Conservation (phyloP, 2,888 invertebrate species). For the Plusia festucae region DNA sequence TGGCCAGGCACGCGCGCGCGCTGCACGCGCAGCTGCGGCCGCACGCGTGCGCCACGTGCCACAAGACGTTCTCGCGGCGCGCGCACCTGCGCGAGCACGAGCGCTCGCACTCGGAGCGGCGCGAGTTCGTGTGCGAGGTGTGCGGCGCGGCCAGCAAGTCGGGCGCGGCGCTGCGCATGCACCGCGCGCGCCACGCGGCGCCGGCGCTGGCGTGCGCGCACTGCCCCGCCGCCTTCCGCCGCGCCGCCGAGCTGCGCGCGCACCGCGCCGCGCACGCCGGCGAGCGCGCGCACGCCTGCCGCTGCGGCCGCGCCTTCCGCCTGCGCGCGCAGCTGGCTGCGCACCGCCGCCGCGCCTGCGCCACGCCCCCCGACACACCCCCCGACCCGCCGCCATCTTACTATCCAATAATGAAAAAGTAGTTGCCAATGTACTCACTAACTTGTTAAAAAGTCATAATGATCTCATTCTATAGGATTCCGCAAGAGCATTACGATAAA, state of each 20-base stretch:
- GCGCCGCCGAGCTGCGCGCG: constrained; percentile 86
- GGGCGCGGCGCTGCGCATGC: constrained; percentile 85
- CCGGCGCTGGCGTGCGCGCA: constrained; percentile 78
- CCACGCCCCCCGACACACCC: too few species aligned
- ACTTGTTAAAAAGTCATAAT: neutral
- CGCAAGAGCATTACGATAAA: neutral
- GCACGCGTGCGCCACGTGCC: constrained; percentile 84
- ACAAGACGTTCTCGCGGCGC: constrained; percentile 83
- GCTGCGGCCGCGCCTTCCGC: constrained; percentile 87
- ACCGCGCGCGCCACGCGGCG: constrained; percentile 77
- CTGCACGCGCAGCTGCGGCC: constrained; percentile 84
- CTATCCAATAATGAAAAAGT: too few species aligned
- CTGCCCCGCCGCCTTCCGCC: constrained; percentile 88
- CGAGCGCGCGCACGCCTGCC: constrained; percentile 86
- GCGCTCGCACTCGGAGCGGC: constrained; percentile 78
- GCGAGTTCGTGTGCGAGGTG: constrained; percentile 86
- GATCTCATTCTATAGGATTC: neutral
- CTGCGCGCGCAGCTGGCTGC: constrained; percentile 71
- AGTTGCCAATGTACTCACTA: too few species aligned
- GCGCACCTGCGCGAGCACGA: constrained; percentile 86
- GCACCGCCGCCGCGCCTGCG: constrained; percentile 29
- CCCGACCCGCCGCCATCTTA: too few species aligned
- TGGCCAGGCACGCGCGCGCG: constrained; percentile 86
- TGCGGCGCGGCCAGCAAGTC: constrained; percentile 89
- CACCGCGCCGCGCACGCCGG: constrained; percentile 89